Percentiles rank a stretch among this genome's conserved stretches.
phyloP scores from a whole-genome alignment of 2,888 invertebrate species.

The Aphidoletes aphidimyza region DNA sequence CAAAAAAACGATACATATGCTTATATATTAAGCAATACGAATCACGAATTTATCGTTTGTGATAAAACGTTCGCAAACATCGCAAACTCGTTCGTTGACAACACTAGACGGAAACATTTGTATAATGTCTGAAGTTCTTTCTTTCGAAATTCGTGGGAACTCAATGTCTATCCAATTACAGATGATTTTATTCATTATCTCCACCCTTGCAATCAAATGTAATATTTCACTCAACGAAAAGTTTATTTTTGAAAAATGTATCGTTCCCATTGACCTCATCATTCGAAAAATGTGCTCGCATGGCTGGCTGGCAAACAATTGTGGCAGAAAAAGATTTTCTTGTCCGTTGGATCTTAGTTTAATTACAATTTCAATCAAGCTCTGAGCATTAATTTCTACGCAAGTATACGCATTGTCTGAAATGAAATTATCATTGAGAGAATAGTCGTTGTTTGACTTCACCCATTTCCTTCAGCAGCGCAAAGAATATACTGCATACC shows the following conservation, averaged over 20 bases:
- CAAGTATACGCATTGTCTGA: not conserved
- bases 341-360: not conserved
- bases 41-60: no score
- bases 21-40: no score
- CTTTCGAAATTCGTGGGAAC: no score
- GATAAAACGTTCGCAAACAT: no score
- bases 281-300: not conserved
- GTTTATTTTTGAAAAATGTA: not conserved
- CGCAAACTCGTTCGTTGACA: no score
- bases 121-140: no score
- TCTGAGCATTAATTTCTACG: not conserved
- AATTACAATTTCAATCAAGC: not conserved
- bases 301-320: not conserved
- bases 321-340: not conserved
- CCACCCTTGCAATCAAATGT: not conserved
- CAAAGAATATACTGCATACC: not conserved
- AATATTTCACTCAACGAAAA: not conserved
- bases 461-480: not conserved
- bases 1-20: no score
- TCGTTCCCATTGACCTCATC: not conserved
- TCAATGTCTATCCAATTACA: no score
- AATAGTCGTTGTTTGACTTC: not conserved
- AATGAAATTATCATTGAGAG: not conserved
- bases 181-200: no score
- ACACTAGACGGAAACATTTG: no score